Conservation (phyloP, 2,888 invertebrate genomes). For the Sphinx pinastri region DNA sequence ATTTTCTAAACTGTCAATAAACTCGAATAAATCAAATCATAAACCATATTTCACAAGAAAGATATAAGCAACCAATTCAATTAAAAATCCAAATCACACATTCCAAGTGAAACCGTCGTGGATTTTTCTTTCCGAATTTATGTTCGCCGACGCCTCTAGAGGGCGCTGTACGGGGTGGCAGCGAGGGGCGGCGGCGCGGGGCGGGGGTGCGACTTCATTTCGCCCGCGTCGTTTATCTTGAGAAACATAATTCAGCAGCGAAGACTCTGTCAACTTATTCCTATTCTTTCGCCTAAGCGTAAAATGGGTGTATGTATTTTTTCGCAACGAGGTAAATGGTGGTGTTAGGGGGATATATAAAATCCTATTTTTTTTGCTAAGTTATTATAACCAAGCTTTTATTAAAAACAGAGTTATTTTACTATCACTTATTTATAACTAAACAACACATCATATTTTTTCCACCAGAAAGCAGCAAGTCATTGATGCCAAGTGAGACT, state of each 20-base stretch:
- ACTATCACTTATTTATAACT: too few species aligned
- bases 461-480: too few species aligned
- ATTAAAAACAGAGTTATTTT: neutral
- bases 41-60: conserved; percentile 33
- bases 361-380: neutral
- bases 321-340: conserved; percentile 15
- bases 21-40: neutral
- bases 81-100: conserved; percentile 83
- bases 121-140: conserved; percentile 83
- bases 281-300: conserved; percentile 83
- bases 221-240: conserved; percentile 89
- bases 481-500: too few species aligned
- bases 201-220: conserved; percentile 87
- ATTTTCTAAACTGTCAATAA: neutral
- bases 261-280: conserved; percentile 85
- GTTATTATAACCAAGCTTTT: neutral
- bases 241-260: conserved; percentile 86
- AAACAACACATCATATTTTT: too few species aligned
- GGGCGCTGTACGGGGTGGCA: conserved; percentile 54
- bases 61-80: conserved; percentile 68
- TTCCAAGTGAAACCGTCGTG: conserved; percentile 76
- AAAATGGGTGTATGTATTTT: conserved; percentile 66
- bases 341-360: neutral
- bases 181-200: conserved; percentile 42
- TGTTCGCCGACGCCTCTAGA: conserved; percentile 70